Percentiles rank a stretch among this genome's conserved stretches.
Conservation (phyloP, 2,888 invertebrate species). For the Hemicrepidius hirtus region DNA sequence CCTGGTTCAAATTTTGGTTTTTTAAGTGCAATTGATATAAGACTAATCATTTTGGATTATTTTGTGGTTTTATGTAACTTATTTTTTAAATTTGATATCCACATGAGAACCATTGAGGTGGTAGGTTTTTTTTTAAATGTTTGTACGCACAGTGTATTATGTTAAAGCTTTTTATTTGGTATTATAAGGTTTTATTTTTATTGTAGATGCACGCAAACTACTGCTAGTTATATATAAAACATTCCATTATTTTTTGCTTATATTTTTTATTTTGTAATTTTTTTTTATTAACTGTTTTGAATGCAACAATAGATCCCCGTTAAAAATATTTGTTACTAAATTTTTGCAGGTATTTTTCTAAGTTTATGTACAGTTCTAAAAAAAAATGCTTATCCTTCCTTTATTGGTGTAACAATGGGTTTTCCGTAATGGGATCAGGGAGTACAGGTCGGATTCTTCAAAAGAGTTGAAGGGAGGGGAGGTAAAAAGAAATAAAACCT, state of each 20-base stretch:
- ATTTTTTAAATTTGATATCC: slow-evolving; percentile 6
- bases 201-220: background rate
- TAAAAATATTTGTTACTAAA: no score
- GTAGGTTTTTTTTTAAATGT: no score
- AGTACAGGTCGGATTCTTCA: no score
- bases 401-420: no score
- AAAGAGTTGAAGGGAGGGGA: no score
- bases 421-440: no score
- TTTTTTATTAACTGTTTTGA: background rate
- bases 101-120: background rate
- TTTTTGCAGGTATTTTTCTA: no score
- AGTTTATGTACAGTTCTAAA: no score
- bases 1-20: slow-evolving; percentile 9
- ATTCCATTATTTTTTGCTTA: slow-evolving; percentile 21
- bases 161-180: background rate
- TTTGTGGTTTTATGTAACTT: slow-evolving; percentile 12
- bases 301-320: slow-evolving; percentile 7
- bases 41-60: slow-evolving; percentile 17
- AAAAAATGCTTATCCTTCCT: no score
- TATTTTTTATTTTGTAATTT: background rate
- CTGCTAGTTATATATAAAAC: background rate
- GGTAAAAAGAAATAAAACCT: no score
- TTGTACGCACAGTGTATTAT: no score
- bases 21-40: slow-evolving; percentile 28
- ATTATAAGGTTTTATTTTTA: slow-evolving; percentile 13